Percentiles rank a stretch among this genome's conserved stretches.
Evolutionary conservation across 30 jellyfish, hydroid and myxozoan species (phyloP).

Genomic region (Hydractinia symbiolongicarpus): DNA sequence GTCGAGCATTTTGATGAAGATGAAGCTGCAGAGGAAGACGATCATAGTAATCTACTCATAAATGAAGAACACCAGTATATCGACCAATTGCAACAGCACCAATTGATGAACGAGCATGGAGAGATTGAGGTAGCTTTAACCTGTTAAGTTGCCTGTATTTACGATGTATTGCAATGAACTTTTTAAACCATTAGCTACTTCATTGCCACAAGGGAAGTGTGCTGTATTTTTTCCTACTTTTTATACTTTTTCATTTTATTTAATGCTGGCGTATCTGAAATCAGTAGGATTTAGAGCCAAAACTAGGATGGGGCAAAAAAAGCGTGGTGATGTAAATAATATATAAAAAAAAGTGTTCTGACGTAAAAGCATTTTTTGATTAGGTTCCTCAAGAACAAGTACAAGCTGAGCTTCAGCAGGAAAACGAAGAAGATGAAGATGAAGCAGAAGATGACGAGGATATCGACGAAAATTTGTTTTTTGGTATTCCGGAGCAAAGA

Average conservation of each 20-base stretch:
- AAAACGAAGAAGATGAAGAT: constrained; percentile 75
- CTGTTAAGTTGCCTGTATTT: no score
- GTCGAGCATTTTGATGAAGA: constrained; percentile 18
- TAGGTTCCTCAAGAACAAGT: constrained; percentile 46
- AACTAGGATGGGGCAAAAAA: no score
- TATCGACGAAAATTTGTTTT: constrained; percentile 86
- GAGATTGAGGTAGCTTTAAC: constrained; percentile 23
- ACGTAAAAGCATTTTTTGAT: no score
- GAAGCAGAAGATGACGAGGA: constrained; percentile 96
- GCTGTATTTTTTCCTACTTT: no score
- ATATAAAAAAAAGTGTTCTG: no score
- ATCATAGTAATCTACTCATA: constrained; percentile 16
- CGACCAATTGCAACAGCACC: constrained; percentile 28
- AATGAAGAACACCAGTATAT: constrained; percentile 40
- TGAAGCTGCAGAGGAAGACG: constrained; percentile 36
- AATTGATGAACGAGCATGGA: constrained; percentile 15
- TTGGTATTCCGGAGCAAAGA: constrained; percentile 79
- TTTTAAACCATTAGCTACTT: no score
- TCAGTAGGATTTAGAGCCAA: no score
- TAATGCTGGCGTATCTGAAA: no score
- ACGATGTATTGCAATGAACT: no score
- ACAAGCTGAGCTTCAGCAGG: constrained; percentile 46
- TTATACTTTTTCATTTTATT: no score
- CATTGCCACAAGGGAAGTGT: no score
- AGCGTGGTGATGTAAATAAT: no score